Evolutionary conservation across 1,140 invertebrate genomes (phyloP).

Genomic region (Drosophila triauraria): DNA sequence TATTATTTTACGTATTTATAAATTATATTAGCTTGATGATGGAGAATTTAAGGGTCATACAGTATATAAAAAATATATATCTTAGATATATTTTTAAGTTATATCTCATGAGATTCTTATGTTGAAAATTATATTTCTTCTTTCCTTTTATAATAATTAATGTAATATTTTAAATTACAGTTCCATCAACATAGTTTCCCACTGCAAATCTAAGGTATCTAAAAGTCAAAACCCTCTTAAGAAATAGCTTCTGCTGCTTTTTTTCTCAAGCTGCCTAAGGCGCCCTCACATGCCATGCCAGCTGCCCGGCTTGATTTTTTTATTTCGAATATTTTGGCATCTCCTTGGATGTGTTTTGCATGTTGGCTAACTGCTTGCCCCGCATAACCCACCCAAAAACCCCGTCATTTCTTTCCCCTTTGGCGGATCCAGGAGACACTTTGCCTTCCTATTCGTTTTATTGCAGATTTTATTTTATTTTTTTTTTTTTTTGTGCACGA

Average conservation of each 20-base stretch:
- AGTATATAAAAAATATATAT: too few species aligned
- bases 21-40: too few species aligned
- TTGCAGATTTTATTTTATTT: slow-evolving; percentile 10
- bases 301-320: slow-evolving; percentile 41
- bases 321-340: slow-evolving; percentile 40
- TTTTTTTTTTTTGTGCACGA: slow-evolving; percentile 40
- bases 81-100: too few species aligned
- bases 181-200: too few species aligned
- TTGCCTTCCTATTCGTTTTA: slow-evolving; percentile 58
- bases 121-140: too few species aligned
- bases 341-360: slow-evolving; percentile 57
- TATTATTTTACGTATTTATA: neutral
- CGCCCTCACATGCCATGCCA: slow-evolving; percentile 72
- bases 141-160: too few species aligned
- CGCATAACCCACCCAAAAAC: slow-evolving; percentile 29
- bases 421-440: slow-evolving; percentile 46
- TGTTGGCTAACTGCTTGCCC: slow-evolving; percentile 70
- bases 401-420: neutral
- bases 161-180: too few species aligned
- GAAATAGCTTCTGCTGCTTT: slow-evolving; percentile 9
- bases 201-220: neutral
- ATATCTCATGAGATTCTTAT: too few species aligned
- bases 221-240: neutral
- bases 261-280: slow-evolving; percentile 48
- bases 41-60: too few species aligned